Evolutionary conservation across 2,797 vertebrate species (phyloP).

Genomic region (Parauchenoglanis ngamensis): DNA sequence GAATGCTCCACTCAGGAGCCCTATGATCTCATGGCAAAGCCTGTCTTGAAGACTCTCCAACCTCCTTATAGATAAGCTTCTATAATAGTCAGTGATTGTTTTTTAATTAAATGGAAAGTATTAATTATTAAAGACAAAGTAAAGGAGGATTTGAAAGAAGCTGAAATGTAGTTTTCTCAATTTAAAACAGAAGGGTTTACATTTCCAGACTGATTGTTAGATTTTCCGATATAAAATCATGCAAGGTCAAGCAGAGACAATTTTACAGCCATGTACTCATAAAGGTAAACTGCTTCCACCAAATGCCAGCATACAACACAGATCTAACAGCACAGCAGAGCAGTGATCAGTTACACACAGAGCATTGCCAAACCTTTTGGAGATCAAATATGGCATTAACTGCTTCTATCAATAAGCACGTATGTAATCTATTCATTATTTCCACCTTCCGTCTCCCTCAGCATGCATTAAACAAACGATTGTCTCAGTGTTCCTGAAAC

Average conservation of each 20-base stretch:
- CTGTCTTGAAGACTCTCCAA: background rate
- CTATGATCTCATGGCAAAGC: background rate
- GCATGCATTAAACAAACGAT: background rate
- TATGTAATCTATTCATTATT: conserved; percentile 3
- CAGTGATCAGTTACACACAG: background rate
- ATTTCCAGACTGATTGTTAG: background rate
- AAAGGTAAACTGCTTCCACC: background rate
- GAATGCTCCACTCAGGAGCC: background rate
- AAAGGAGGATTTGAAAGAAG: background rate
- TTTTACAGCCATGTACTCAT: background rate
- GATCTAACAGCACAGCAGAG: background rate
- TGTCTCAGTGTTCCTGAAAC: background rate
- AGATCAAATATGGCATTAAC: background rate
- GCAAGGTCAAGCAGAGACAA: background rate
- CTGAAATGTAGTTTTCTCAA: background rate
- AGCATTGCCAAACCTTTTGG: background rate
- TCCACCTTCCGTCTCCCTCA: background rate
- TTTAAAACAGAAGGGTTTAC: background rate
- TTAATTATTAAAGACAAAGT: no score
- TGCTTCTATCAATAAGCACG: background rate
- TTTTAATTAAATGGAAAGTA: background rate
- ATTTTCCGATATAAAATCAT: background rate
- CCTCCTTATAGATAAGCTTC: background rate
- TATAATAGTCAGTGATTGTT: background rate
- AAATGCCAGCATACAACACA: background rate